Base-by-base conservation (phyloP, 2,113 vertebrate genomes). In the Caranx ignobilis region DNA sequence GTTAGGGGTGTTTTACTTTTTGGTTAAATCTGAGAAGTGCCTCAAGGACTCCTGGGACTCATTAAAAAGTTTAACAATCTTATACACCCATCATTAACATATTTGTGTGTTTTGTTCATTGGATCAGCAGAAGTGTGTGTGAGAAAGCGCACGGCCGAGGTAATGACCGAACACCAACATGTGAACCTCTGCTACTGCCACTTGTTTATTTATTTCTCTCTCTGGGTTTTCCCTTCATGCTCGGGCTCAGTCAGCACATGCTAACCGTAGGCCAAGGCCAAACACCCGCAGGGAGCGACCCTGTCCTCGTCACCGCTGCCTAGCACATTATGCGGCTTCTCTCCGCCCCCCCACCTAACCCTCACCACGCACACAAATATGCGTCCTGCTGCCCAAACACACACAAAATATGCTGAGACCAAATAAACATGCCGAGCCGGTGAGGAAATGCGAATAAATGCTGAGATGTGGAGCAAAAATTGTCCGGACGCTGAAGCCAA, bases 251-350 rank as follows among this genome's bases (percentile, higher is more conserved):
- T 79, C 74, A 71, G 85, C 78, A 81, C 73, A 79, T 47, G 71
- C 77, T 83, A 79, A 81, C 76, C 60, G 78, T 0, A 52, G 73
- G 84, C 89, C 78, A 41, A 81, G 81, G 88, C 87, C 85, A 91
- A 88, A 84, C 85, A 70, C 75, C 88, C 75, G 34, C 82, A 71
- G 86, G 74, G 88, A 85, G 76, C 66, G 77, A 84, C 86, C 76
- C 59, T 54, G 71, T 86, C 81, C 86, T 81, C 69, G 8, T 60
- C 71, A 54, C 72, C 19, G 47, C 82, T 2, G 55, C 64, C 75
- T 62, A 41, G 71, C 86, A 69, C 87, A 69, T 74, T 60, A 57
- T 48, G 65, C 50, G 39, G 81, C 75, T 75, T 71, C 76, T 65
- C 57, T 61, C 52, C 73, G 21, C 47, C 61, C 83, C 76, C 56